Base-by-base conservation (phyloP, 2,888 invertebrate species). In the Cremastinae sp. region DNA sequence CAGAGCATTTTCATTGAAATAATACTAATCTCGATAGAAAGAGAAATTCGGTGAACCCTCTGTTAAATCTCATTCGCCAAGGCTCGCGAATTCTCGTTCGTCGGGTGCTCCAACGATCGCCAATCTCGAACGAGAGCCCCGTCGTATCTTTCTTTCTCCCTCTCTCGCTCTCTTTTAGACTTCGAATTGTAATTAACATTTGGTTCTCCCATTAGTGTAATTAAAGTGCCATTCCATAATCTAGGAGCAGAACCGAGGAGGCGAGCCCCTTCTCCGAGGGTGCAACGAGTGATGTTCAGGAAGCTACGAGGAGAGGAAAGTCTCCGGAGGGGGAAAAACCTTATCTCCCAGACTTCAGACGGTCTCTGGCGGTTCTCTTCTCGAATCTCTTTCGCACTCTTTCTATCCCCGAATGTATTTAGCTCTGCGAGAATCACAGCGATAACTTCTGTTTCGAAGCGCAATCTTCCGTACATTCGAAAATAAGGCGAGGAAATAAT, bases 181-280 rank as follows among this genome's bases (percentile, higher is more conserved):
- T 93, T 93, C 92, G 92, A 92, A 92, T 92, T 91, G 92, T 93
- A 94, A 94, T 94, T 94, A 94, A 93, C 93, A 93, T 93, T 93
- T 92, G 92, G 91, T 92, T 91, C 92, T 91, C 91, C 94, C 94
- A 94, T 94, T 94, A 94, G 93, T 93, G 92, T 94, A 94, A 94
- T 94, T 93, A 93, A 93, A 93, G 92, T 92, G 92, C 92, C 93
- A 91, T 93, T 93, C 91, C 91, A 91, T 92, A 91, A 91, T 91
- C 91, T 91, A 90, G 90, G 90, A 88, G 87, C 85, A 83, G 85
- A n/a, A n/a, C 81, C 72, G 61, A 69, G 55, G 70, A 58, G 69
- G 45, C 62, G 18, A 53, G 28, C 39, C 59, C 64, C 53, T 12
- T 37, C 20, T 12, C 45, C 14, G 45, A 16, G 41, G 51, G 45